Percentiles rank a stretch among this genome's conserved stretches.
These are phyloP conservation scores for Lasioglossum oenotherae DNA, from an alignment of 2,888 invertebrate species.

Conservation along the genomic window DNA sequence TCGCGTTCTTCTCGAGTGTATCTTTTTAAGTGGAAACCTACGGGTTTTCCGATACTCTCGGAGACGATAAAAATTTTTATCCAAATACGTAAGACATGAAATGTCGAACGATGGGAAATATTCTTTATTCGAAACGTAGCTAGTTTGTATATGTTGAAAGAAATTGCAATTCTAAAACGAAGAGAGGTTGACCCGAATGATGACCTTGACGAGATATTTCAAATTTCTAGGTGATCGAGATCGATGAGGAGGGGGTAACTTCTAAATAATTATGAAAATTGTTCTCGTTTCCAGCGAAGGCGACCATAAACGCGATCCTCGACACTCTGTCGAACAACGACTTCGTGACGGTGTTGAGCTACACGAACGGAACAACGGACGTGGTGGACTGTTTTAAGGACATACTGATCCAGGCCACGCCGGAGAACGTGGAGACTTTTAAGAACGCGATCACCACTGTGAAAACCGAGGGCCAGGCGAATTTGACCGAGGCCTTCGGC, in stretches of 20 bases:
- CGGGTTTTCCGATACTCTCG: background rate
- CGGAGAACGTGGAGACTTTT: constrained; percentile 92
- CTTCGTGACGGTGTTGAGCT: constrained; percentile 96
- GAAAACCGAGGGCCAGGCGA: constrained; percentile 92
- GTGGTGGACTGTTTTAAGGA: constrained; percentile 94
- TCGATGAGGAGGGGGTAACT: too few species aligned
- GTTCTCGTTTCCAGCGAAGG: constrained; percentile 72
- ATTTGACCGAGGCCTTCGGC: constrained; percentile 92
- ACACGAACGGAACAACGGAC: constrained; percentile 90
- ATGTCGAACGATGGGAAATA: too few species aligned
- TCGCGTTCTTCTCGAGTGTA: background rate
- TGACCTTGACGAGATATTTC: background rate
- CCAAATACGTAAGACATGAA: too few species aligned
- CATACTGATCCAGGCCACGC: constrained; percentile 94
- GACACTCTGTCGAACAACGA: constrained; percentile 99
- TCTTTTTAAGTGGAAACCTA: background rate
- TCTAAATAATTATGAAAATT: background rate
- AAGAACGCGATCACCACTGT: constrained; percentile 89
- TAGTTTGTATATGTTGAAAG: too few species aligned
- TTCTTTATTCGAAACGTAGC: too few species aligned
- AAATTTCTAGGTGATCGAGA: too few species aligned
- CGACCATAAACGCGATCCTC: constrained; percentile 93
- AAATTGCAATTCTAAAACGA: too few species aligned
- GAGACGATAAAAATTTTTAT: background rate
- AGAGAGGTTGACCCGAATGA: background rate